Evolutionary conservation across 2,888 invertebrate genomes (phyloP), one percentile per base, ranked within the genome.

Genomic region (Napeogenes sylphis): DNA sequence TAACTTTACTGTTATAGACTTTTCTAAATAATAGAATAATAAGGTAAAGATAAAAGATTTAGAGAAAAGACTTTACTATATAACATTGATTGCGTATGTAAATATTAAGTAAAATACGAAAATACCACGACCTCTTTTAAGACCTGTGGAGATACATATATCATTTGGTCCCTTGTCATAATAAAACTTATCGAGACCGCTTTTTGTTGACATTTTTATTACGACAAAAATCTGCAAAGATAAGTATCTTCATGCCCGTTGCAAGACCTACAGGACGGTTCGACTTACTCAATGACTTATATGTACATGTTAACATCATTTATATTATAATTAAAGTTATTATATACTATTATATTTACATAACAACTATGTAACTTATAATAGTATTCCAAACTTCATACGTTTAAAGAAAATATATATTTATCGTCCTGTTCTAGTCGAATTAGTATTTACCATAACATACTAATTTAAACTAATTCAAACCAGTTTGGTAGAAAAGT

Each of bases 191-290:
- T 58, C 58, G 62, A 13, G 62, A 59, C 47, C 58, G 58, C 45
- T 54, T 61, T 61, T 59, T 64, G 56, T 57, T 56, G 59, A 61
- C 61, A 42, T 61, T 56, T 65, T 65, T 47, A 65, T 62, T 62
- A 59, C 46, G 13, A 55, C 55, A 61, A 56, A 54, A 59, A 55
- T 57, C 54, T 45, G 54, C 46, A 45, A 53, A 32, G 59, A 62
- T 62, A 51, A 30, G 54, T 62, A 62, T 64, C 61, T 53, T 56
- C 61, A 58, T 53, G 53, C 14, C 33, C 13, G 57, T 14, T 55
- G 51, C 58, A 59, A 56, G 6, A 35, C 2, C 2, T 2, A 35
- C 35, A 35, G 2, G 3, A 35, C 55, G 55, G 45, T 45, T 32
- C 45, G 51, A 55, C 46, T 60, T 14, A 47, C 32, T 47, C 47